Percentiles rank a stretch among this genome's conserved stretches.
These are phyloP conservation scores for Aspiorhynchus laticeps DNA, from an alignment of 2,113 vertebrate genomes.

Conservation along the genomic window DNA sequence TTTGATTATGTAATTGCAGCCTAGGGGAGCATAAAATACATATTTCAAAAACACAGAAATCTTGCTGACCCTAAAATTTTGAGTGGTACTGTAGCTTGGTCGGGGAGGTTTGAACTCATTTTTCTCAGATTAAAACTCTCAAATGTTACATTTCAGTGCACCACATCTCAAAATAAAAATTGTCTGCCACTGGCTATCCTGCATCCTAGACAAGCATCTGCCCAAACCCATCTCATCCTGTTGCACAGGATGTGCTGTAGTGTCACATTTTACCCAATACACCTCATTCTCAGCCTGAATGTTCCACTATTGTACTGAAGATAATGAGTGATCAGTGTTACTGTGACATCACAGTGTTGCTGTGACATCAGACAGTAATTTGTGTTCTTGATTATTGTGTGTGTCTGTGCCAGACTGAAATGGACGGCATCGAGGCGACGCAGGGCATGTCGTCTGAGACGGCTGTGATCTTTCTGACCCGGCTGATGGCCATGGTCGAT, in stretches of 20 bases:
- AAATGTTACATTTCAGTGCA: neutral
- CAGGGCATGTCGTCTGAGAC: constrained; percentile 98
- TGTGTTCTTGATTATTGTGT: constrained; percentile 2
- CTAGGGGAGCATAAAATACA: neutral
- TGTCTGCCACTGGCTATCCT: neutral
- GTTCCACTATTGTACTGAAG: neutral
- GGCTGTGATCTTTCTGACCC: constrained; percentile 92
- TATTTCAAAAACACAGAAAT: neutral
- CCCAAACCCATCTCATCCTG: neutral
- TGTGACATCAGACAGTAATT: neutral
- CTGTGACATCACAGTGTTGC: no score
- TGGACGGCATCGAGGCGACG: constrained; percentile 93
- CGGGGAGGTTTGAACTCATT: neutral
- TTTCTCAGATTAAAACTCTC: neutral
- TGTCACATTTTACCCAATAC: neutral
- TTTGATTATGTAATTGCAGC: neutral
- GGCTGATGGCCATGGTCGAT: constrained; percentile 98
- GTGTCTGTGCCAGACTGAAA: constrained; percentile 80
- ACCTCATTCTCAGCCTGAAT: neutral
- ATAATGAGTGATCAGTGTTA: neutral
- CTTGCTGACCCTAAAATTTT: neutral
- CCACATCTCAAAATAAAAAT: neutral
- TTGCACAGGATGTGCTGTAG: neutral
- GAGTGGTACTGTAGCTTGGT: neutral
- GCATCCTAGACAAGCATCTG: neutral